phyloP scores from a whole-genome alignment of 2,888 invertebrate species.

The Cataglyphis livida region DNA sequence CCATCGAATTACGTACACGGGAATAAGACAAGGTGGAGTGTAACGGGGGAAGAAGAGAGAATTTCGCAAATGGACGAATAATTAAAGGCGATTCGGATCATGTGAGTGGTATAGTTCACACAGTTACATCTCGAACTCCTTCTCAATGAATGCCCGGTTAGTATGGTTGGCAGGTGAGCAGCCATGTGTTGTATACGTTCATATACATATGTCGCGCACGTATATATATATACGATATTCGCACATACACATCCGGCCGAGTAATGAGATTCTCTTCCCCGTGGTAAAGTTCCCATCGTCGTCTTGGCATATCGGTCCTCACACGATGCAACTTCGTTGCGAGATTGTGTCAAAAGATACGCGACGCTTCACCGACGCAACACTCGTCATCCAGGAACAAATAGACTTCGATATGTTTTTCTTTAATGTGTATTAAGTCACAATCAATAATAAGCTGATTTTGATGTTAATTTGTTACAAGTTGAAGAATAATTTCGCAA shows the following conservation, averaged over 20 bases:
- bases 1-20: constrained; percentile 38
- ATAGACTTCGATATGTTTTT: not conserved
- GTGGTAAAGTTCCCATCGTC: constrained; percentile 84
- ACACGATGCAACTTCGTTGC: constrained; percentile 67
- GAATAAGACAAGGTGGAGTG: not conserved
- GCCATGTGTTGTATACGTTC: constrained; percentile 7
- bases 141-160: constrained; percentile 77
- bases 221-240: not conserved
- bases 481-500: not conserved
- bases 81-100: constrained; percentile 78
- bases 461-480: not conserved
- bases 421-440: not conserved
- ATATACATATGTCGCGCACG: not conserved
- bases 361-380: constrained; percentile 38
- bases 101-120: constrained; percentile 83
- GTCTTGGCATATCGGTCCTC: constrained; percentile 68
- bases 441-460: not conserved
- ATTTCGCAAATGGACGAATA: constrained; percentile 79
- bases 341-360: constrained; percentile 80
- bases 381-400: not conserved
- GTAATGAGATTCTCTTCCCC: constrained; percentile 79
- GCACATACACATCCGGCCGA: constrained; percentile 40
- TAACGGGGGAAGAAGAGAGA: constrained; percentile 28
- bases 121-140: constrained; percentile 73
- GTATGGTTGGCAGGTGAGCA: constrained; percentile 59